phyloP scores from a whole-genome alignment of 2,113 vertebrate species.

The Elgaria multicarinata region DNA sequence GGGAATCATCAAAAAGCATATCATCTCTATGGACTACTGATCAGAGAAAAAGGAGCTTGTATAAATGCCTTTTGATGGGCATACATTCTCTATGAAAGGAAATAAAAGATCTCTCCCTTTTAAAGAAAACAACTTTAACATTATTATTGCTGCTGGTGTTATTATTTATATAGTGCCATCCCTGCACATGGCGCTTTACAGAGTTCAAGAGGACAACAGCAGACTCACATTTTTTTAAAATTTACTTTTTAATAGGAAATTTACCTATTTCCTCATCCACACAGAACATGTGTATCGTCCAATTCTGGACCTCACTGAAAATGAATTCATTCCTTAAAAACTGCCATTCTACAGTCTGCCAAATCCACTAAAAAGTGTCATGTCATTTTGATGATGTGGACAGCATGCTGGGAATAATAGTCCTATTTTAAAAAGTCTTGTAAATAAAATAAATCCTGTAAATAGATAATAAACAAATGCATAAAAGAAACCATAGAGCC shows the following conservation, averaged over 20 bases:
- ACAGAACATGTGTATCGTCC: slow-evolving; percentile 8
- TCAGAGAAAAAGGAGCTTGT: neutral
- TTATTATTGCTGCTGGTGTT: neutral
- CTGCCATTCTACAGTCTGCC: neutral
- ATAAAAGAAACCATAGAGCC: neutral
- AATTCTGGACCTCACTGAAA: neutral
- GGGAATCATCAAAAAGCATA: slow-evolving; percentile 4
- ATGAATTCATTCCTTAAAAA: neutral
- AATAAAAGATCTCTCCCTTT: rapidly evolving
- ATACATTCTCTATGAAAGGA: neutral
- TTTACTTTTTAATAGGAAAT: slow-evolving; percentile 21
- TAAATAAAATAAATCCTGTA: no score
- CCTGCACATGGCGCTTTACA: neutral
- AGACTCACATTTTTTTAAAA: neutral
- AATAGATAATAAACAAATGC: neutral
- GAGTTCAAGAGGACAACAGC: neutral
- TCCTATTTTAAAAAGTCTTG: no score
- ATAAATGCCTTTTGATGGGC: slow-evolving; percentile 24
- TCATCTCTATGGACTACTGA: neutral
- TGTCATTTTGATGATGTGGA: neutral
- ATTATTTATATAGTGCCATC: neutral
- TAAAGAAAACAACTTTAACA: rapidly evolving
- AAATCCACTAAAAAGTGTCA: neutral
- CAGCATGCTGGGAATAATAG: neutral
- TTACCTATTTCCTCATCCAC: slow-evolving; percentile 1